phyloP scores from a whole-genome alignment of 2,888 invertebrate species.

The Euproctis similis region DNA sequence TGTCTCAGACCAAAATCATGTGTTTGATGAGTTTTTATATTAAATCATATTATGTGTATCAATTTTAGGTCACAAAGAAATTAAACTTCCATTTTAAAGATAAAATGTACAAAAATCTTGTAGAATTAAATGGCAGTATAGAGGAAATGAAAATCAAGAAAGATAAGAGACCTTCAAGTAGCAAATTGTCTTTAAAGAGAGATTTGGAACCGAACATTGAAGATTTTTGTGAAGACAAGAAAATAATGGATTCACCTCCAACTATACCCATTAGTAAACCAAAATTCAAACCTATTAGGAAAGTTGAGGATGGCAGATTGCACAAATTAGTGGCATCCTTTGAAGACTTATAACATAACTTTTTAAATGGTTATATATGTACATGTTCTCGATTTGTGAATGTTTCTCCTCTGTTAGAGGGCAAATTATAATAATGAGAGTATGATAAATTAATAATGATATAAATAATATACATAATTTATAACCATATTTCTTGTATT shows the following conservation, averaged over 20 bases:
- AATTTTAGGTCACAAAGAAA: constrained; percentile 58
- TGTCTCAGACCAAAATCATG: no score
- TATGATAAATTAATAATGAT: no score
- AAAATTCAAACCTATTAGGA: constrained; percentile 47
- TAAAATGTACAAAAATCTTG: constrained; percentile 60
- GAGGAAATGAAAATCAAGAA: constrained; percentile 38
- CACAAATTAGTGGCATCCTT: constrained; percentile 51
- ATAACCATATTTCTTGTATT: no score
- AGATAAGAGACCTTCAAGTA: constrained; percentile 29
- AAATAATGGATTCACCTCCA: constrained; percentile 44
- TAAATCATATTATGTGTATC: neutral
- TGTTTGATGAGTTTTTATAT: neutral
- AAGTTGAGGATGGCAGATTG: constrained; percentile 42
- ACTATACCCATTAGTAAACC: constrained; percentile 43
- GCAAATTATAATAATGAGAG: no score
- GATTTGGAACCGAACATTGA: constrained; percentile 66
- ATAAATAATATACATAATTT: no score
- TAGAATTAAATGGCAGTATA: constrained; percentile 57
- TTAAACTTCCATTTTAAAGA: constrained; percentile 67
- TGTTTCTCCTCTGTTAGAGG: no score
- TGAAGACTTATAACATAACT: constrained; percentile 56
- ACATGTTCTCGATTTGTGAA: no score
- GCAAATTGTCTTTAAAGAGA: constrained; percentile 32
- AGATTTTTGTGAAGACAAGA: constrained; percentile 57
- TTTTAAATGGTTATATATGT: no score